These are phyloP conservation scores for Aplidium turbinatum DNA, from an alignment of 23 tunicate genomes.

Conservation along the genomic window DNA sequence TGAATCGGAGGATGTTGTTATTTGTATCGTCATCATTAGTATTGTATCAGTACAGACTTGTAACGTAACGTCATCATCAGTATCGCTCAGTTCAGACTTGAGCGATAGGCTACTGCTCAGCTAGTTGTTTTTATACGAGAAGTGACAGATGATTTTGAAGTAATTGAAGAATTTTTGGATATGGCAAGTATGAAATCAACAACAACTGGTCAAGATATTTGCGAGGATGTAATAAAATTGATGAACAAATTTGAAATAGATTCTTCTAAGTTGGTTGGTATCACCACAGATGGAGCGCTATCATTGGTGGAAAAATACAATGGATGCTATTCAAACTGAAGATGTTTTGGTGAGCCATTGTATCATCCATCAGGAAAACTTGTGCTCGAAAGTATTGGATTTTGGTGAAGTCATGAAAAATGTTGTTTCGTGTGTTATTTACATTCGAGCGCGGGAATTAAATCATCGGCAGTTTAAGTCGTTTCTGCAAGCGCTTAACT, in stretches of 20 bases:
- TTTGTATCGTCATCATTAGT: too few relatives aligned
- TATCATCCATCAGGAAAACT: constrained; percentile 43
- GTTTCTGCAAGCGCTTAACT: constrained; percentile 39
- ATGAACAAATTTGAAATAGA: constrained; percentile 19
- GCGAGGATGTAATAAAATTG: constrained; percentile 13
- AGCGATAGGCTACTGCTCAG: too few relatives aligned
- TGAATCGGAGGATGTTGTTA: too few relatives aligned
- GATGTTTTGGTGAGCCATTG: constrained; percentile 16
- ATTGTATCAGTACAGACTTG: too few relatives aligned
- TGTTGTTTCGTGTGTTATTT: constrained; percentile 31
- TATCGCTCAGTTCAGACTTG: too few relatives aligned
- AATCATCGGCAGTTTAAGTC: constrained; percentile 36
- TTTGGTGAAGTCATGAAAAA: constrained; percentile 34
- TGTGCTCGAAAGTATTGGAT: constrained; percentile 38
- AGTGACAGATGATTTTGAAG: too few relatives aligned
- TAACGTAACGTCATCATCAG: too few relatives aligned
- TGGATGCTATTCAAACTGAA: constrained; percentile 7
- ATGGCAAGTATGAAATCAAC: too few relatives aligned
- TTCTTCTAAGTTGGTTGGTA: constrained; percentile 10
- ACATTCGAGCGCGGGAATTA: constrained; percentile 29
- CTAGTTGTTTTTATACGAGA: too few relatives aligned
- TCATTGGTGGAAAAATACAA: constrained; percentile 1
- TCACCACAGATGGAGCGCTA: constrained; percentile 15
- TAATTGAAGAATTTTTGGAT: too few relatives aligned
- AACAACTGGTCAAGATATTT: constrained; percentile 13